Evolutionary conservation across 2,797 vertebrate species (phyloP), one percentile per base, ranked within the genome.

Genomic region (Acridotheres tristis): DNA sequence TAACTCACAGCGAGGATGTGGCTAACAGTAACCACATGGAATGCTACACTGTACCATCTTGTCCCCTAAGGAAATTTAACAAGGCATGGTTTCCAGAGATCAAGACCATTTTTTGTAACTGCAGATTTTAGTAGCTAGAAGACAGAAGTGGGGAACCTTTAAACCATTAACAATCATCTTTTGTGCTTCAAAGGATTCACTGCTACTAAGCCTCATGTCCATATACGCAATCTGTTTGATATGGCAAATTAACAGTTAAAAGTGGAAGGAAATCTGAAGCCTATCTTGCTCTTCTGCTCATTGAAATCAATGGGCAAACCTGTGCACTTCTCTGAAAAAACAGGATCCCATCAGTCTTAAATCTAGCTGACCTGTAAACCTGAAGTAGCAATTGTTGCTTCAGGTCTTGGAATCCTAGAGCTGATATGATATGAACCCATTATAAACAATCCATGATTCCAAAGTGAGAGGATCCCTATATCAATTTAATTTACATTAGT

Each of bases 1-100:
- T 97, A 97, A 96, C 92, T 97, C 97, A 86, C 97, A 98, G 97
- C 97, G 94, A 97, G 96, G 96, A 96, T 96, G 90, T 97, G 96
- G 97, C 95, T 98, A 98, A 98, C 97, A 88, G 95, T 94, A 97
- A 98, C 97, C 98, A 97, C 97, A 97, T 97, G 98, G 95, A 97
- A 97, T 43, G 30, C 73, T 93, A 43, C 75, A 58, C 71, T 90
- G 72, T 94, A 85, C 93, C 84, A 84, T 96, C 93, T 96, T 97
- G 85, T 96, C 93, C 88, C 88, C 91, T 97, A 85, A 95, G 96
- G 96, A 98, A 97, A 97, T 98, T 96, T 96, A 96, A 97, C 97
- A 97, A 94, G 95, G 89, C 89, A 94, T 15, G 69, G 63, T 89
- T 97, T 97, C 96, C 91, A 98, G 93, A 97, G 96, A 97, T 91